Percentiles rank a stretch among this genome's conserved stretches.
Evolutionary conservation across 2,113 vertebrate genomes (phyloP).

Genomic region (Burhinus bistriatus): DNA sequence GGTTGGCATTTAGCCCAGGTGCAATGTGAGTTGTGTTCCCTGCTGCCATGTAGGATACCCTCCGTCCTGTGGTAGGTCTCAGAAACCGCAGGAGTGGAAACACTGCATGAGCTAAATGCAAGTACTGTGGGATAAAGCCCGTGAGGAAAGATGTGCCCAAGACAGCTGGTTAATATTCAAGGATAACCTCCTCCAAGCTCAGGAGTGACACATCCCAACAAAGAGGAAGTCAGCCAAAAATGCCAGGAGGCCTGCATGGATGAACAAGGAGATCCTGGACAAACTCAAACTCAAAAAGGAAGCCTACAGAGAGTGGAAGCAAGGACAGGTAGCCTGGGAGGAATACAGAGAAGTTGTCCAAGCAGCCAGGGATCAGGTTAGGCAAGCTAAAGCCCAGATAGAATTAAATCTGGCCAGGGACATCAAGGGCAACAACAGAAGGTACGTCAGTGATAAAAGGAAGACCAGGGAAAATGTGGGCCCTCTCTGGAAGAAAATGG

Average conservation of each 20-base stretch:
- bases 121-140: neutral
- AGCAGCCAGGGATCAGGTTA: neutral
- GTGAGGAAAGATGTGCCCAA: neutral
- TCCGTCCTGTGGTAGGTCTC: rapidly evolving
- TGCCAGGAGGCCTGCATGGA: neutral
- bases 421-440: neutral
- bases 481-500: neutral
- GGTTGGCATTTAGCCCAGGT: neutral
- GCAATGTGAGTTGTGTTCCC: neutral
- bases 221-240: neutral
- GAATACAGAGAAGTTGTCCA: neutral
- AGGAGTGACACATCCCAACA: neutral
- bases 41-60: neutral
- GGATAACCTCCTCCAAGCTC: neutral
- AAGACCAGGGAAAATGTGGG: neutral
- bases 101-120: neutral
- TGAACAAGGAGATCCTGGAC: neutral
- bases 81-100: neutral
- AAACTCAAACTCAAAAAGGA: neutral
- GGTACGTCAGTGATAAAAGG: neutral
- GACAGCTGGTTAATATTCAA: neutral
- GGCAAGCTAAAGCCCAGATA: neutral
- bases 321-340: neutral
- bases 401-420: neutral
- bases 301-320: neutral